Base-by-base conservation (phyloP, 2,113 vertebrate species). In the Psittacus erithacus region DNA sequence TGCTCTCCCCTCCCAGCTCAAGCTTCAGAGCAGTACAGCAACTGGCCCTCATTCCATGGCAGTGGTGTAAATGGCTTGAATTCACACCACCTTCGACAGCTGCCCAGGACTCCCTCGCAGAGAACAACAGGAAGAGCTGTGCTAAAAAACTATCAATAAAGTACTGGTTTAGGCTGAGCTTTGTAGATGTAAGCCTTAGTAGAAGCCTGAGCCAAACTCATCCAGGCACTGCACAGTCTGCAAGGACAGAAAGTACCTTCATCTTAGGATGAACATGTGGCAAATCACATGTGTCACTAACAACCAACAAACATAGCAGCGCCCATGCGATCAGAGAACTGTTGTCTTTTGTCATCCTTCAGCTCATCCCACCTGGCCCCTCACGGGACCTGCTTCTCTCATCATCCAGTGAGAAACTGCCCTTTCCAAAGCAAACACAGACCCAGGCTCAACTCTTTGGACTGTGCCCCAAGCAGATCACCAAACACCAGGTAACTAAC, bases 1-100 rank as follows among this genome's bases (percentile, higher is more conserved):
- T 33, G 17, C 7, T 35, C 12, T 1, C 1, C 13, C 52, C 5
- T 2, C 6, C 4, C 11, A 0, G 0, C 52, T 82, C 17, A 38
- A 60, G 16, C 17, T 52, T 33, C 3, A 0, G 3, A 10, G 33
- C 0, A 0, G 9, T 14, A 4, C 1, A 69, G 23, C 41, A 23
- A 4, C 55, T n/a, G 31, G 22, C 82, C 23, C 39, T 69, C 23
- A 5, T 64, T 69, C 76, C 47, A 18, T 15, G 47, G 3, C 4
- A 8, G 2, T 38, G 88, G 44, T 49, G n/a, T n/a, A n/a, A 74
- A 23, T 17, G 47, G 49, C 49, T 35, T 43, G 38, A 69, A 46
- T 68, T 47, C 53, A 13, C 3, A 0, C 13, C 46, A 22, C 65
- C 60, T 62, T 38, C 44, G 22, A 17, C 43, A 84, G 46, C 35